Percentiles rank a stretch among this genome's conserved stretches.
Conservation (phyloP, 2,113 vertebrate genomes). For the Strix uralensis region DNA sequence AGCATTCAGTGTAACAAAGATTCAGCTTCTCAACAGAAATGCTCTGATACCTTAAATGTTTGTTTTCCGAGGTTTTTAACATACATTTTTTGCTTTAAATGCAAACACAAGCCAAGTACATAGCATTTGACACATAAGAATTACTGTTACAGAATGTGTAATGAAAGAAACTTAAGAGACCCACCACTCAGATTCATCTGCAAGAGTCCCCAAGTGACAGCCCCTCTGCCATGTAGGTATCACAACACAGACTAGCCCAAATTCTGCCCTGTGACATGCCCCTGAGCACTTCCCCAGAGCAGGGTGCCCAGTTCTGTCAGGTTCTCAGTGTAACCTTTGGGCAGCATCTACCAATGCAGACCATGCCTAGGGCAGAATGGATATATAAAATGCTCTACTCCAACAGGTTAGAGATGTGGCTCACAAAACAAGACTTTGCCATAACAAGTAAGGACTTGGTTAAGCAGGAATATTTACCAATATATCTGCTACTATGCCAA, state of each 20-base stretch:
- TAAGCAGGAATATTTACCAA: background rate
- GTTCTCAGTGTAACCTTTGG: background rate
- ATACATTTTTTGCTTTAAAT: background rate
- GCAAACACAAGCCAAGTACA: background rate
- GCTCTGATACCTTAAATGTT: background rate
- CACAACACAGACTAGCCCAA: background rate
- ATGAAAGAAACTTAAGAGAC: background rate
- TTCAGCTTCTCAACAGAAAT: background rate
- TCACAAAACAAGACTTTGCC: background rate
- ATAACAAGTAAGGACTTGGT: background rate
- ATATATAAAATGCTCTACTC: background rate
- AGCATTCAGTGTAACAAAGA: background rate
- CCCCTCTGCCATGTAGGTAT: accelerated
- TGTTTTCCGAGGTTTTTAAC: background rate
- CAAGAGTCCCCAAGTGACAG: background rate
- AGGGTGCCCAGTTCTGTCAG: background rate
- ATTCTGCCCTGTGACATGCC: background rate
- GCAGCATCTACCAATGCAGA: background rate
- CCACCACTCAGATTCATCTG: background rate
- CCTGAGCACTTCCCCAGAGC: background rate
- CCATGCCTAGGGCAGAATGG: accelerated
- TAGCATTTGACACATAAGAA: background rate
- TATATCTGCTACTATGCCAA: background rate
- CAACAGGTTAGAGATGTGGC: background rate
- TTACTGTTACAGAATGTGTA: background rate